Evolutionary conservation across 1,140 invertebrate genomes (phyloP).

Genomic region (Drosophila prosaltans): DNA sequence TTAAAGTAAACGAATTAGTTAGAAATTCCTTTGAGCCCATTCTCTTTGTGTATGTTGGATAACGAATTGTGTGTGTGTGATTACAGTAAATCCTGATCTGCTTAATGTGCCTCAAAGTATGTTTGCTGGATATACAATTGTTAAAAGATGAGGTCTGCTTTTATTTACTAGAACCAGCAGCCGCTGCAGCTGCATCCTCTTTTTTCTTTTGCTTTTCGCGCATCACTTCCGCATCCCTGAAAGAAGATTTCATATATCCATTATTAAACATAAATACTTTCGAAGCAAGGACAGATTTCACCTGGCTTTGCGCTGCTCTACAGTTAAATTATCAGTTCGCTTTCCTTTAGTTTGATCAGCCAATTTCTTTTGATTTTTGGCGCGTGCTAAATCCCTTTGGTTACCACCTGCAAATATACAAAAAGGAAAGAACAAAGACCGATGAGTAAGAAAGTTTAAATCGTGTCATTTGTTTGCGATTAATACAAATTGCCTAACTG

Average conservation of each 20-base stretch:
- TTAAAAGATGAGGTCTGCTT: conserved; percentile 12
- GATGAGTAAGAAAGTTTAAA: no score
- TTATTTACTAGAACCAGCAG: conserved; percentile 65
- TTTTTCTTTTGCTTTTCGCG: conserved; percentile 90
- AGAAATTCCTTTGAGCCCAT: conserved; percentile 41
- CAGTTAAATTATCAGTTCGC: conserved; percentile 88
- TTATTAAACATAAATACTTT: no score
- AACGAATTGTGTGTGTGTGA: conserved; percentile 31
- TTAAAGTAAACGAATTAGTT: conserved; percentile 34
- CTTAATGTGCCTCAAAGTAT: neutral
- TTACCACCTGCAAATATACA: conserved; percentile 87
- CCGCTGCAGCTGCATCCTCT: conserved; percentile 83
- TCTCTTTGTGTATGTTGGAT: conserved; percentile 29
- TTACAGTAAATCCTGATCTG: conserved; percentile 24
- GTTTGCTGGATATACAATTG: neutral
- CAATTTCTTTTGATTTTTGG: conserved; percentile 92
- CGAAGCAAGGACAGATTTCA: conserved; percentile 67
- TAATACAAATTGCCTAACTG: neutral
- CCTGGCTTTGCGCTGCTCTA: conserved; percentile 92
- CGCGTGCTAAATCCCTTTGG: conserved; percentile 92
- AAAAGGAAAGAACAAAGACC: conserved; percentile 3
- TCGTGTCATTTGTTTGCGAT: conserved; percentile 19
- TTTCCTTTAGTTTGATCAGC: conserved; percentile 87
- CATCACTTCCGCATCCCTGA: conserved; percentile 92
- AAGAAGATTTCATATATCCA: conserved; percentile 44